phyloP scores from a whole-genome alignment of 2,797 vertebrate species.

The Remorina albescens region DNA sequence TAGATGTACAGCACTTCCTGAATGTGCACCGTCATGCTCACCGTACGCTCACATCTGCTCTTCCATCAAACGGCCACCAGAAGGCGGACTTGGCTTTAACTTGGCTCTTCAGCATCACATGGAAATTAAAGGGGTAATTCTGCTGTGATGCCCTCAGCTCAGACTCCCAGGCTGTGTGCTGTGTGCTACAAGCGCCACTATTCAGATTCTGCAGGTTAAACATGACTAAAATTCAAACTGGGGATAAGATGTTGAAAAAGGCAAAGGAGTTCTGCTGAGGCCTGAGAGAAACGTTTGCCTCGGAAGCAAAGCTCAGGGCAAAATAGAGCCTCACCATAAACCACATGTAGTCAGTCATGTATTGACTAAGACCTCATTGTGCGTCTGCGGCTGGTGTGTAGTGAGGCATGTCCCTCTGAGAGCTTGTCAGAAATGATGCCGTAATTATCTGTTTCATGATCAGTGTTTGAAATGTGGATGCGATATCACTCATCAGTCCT shows the following conservation, averaged over 20 bases:
- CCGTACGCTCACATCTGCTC: neutral
- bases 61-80: conserved; percentile 43
- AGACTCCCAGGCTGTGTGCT: neutral
- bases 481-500: neutral
- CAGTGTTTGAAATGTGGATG: neutral
- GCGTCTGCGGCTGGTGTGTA: neutral
- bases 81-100: conserved; percentile 28
- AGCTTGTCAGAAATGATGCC: neutral
- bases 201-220: neutral
- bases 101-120: neutral
- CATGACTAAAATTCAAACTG: neutral
- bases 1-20: neutral
- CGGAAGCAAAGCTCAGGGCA: neutral
- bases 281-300: neutral
- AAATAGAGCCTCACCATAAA: neutral
- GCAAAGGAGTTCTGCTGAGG: neutral
- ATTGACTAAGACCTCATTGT: conserved; percentile 33
- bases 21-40: conserved; percentile 58
- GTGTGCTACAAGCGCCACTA: too few species aligned
- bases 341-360: conserved; percentile 9
- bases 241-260: neutral
- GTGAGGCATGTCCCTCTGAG: neutral
- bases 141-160: neutral
- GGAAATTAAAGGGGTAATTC: too few species aligned
- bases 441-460: neutral